Conservation (phyloP, 2,797 vertebrate species). For the Lepidocolaptes lacrymiger region DNA sequence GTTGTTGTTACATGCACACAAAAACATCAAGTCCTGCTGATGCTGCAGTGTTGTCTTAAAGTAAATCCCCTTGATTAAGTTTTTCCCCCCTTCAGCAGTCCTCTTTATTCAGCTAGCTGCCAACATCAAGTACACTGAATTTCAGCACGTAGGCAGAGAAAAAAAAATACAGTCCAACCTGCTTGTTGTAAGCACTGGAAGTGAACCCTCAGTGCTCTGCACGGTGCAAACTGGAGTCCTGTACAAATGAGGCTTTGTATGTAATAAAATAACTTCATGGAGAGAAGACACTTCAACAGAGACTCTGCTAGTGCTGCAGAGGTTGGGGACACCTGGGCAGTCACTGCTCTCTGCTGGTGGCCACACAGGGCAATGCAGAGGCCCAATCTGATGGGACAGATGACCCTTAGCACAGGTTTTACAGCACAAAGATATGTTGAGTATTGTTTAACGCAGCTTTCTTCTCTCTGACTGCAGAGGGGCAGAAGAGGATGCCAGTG, state of each 20-base stretch:
- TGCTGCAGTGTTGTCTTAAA: background rate
- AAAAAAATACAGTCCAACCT: background rate
- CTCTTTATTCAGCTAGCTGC: constrained; percentile 29
- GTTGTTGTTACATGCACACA: background rate
- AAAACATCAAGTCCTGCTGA: background rate
- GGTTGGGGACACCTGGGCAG: background rate
- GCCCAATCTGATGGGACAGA: accelerated
- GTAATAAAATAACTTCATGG: background rate
- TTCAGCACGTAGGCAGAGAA: background rate
- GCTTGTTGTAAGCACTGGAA: background rate
- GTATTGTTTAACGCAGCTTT: background rate
- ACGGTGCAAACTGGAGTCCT: background rate
- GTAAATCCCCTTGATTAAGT: background rate
- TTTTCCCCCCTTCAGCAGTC: background rate
- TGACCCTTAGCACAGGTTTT: background rate
- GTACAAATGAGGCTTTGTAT: background rate
- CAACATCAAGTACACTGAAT: background rate
- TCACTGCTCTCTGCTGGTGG: background rate
- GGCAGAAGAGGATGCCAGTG: background rate
- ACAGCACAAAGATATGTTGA: background rate
- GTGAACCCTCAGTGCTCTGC: background rate
- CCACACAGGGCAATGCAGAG: accelerated
- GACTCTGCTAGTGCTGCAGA: background rate
- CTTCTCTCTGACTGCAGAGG: background rate
- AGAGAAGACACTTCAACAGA: background rate